These are phyloP conservation scores for Heliangelus exortis DNA, from an alignment of 2,797 vertebrate species.

Conservation along the genomic window DNA sequence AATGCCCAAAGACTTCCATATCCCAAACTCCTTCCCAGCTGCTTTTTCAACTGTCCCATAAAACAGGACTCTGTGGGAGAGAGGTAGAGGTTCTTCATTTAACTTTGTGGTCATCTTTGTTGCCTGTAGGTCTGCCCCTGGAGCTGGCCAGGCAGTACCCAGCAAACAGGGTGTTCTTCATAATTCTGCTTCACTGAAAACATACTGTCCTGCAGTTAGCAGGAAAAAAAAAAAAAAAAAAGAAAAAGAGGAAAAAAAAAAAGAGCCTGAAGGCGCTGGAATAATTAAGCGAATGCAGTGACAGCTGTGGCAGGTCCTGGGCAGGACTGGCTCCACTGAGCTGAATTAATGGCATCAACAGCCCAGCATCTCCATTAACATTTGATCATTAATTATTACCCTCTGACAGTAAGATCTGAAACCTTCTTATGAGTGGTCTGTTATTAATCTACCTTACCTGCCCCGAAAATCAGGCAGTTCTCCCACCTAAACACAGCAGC, in stretches of 20 bases:
- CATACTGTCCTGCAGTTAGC: constrained; percentile 79
- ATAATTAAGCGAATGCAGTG: constrained; percentile 92
- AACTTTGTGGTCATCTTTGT: constrained; percentile 28
- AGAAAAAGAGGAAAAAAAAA: constrained; percentile 65
- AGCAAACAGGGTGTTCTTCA: constrained; percentile 62
- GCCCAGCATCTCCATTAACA: constrained; percentile 87
- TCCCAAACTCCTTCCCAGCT: constrained; percentile 24
- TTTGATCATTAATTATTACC: constrained; percentile 96
- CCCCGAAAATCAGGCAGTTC: constrained; percentile 41
- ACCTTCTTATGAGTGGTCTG: constrained; percentile 79
- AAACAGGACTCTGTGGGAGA: not conserved
- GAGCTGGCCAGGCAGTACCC: constrained; percentile 60
- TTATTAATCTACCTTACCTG: constrained; percentile 85
- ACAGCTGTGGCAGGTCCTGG: constrained; percentile 92
- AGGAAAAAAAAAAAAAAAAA: constrained; percentile 66
- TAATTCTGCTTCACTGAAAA: constrained; percentile 80
- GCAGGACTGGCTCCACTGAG: constrained; percentile 89
- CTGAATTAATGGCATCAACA: constrained; percentile 93
- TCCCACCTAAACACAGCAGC: constrained; percentile 46
- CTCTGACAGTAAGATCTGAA: constrained; percentile 85
- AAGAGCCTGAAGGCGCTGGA: constrained; percentile 83
- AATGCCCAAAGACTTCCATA: rapidly evolving
- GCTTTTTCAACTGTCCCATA: not conserved
- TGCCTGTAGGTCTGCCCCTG: constrained; percentile 52
- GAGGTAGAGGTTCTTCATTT: not conserved